Evolutionary conservation across 30 jellyfish, hydroid and myxozoan genomes (phyloP), one percentile per base, ranked within the genome.

Genomic region (Hydractinia echinata): DNA sequence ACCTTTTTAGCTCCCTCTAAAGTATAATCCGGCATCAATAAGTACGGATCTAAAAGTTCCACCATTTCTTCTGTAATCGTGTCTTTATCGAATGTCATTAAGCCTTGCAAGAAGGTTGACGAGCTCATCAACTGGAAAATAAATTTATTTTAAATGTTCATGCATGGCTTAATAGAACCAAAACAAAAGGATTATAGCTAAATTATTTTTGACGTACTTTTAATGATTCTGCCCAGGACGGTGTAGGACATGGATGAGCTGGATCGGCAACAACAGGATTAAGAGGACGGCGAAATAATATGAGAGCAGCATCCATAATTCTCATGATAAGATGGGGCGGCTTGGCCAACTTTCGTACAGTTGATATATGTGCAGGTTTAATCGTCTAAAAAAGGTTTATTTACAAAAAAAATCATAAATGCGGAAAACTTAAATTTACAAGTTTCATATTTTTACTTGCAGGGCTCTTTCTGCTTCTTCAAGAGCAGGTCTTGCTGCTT

Each of bases 321-420:
- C 98, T 79, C 98, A 92, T 92, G 82, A 92, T 92, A 5, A 92
- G 87, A 87, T 92, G 98, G 5, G 98, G 98, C 20, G 98, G 98
- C 51, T 86, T 92, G 78, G 96, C 98, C 52, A 92, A 93, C 76
- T 88, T 92, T 50, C 98, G 74, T 53, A 92, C 98, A 0, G 98
- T 92, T 39, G 98, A 89, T 56, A 92, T 92, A 76, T 92, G 96
- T 48, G 96, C 90, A 60, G 98, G 98, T 86, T 92, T 92, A 81
- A 92, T 92, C 5, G 98, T 92, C 98, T 92, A 81, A 51, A 68
- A 82, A 7, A 9, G 16, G 72, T 6, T 14, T 20, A 71, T 7
- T 54, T 15, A 15, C 7, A 13, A 19, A 4, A 49, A 0, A n/a
- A n/a, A n/a, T n/a, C n/a, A 19, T 18, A 11, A 11, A 14, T 15